Percentiles rank a stretch among this genome's conserved stretches.
Evolutionary conservation across 2,113 vertebrate species (phyloP).

Genomic region (Paraplagusia blochii): DNA sequence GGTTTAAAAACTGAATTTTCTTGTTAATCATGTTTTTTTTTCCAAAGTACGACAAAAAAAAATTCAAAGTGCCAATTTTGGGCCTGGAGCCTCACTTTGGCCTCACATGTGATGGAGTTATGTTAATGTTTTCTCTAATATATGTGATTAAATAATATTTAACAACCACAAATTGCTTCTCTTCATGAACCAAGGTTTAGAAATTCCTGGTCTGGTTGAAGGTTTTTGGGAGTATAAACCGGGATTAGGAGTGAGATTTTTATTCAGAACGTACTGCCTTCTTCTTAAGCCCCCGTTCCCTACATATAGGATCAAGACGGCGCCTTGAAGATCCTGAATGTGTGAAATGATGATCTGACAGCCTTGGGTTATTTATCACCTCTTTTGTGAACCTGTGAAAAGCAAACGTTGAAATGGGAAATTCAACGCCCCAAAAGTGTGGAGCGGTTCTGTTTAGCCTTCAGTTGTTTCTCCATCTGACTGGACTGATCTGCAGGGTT

Average conservation of each 20-base stretch:
- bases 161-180: slow-evolving; percentile 3
- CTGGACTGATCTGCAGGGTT: too few species aligned
- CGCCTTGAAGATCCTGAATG: slow-evolving; percentile 13
- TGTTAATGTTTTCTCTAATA: too few species aligned
- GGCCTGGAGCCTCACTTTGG: too few species aligned
- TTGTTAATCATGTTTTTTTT: too few species aligned
- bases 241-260: slow-evolving; percentile 18
- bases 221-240: slow-evolving; percentile 12
- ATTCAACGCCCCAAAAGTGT: not conserved
- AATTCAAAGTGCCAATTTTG: too few species aligned
- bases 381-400: slow-evolving; percentile 1
- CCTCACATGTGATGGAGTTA: too few species aligned
- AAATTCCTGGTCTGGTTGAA: not conserved
- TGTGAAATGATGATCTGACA: slow-evolving; percentile 13
- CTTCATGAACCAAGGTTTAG: slow-evolving; percentile 2
- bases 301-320: slow-evolving; percentile 17
- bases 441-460: too few species aligned
- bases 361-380: slow-evolving; percentile 9
- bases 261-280: slow-evolving; percentile 13
- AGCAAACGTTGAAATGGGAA: slow-evolving; percentile 11
- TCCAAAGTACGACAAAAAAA: too few species aligned
- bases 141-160: too few species aligned
- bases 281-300: not conserved
- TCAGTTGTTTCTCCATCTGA: too few species aligned
- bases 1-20: too few species aligned